Evolutionary conservation across 2,888 invertebrate species (phyloP).

Genomic region (Creontiades dilutus): DNA sequence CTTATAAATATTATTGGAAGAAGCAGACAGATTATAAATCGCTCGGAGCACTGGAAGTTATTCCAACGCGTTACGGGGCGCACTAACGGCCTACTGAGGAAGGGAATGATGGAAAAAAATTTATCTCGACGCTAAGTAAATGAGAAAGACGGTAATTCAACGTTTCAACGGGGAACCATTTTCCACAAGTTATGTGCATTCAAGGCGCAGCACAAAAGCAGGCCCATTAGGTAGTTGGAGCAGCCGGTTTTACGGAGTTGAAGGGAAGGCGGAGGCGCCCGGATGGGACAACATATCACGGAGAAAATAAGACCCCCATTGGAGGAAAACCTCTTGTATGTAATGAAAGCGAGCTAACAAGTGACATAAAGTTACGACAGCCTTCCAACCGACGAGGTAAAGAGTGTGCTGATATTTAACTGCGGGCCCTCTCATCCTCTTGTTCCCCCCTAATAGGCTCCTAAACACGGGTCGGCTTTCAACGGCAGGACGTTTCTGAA

Average conservation of each 20-base stretch:
- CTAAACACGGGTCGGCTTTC: conserved; percentile 24
- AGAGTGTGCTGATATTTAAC: conserved; percentile 25
- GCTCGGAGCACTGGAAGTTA: background rate
- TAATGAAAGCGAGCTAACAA: conserved; percentile 45
- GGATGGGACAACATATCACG: conserved; percentile 47
- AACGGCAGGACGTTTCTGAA: background rate
- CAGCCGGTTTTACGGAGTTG: conserved; percentile 35
- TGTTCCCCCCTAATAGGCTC: conserved; percentile 9
- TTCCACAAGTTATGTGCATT: conserved; percentile 45
- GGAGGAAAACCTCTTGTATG: conserved; percentile 55
- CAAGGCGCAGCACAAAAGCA: conserved; percentile 45
- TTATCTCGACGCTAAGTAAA: conserved; percentile 13
- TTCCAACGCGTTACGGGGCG: background rate
- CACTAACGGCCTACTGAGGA: background rate
- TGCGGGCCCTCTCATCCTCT: conserved; percentile 14
- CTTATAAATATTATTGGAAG: background rate
- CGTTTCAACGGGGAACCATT: conserved; percentile 23
- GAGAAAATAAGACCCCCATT: conserved; percentile 41
- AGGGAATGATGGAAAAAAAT: background rate
- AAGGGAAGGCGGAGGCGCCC: conserved; percentile 21
- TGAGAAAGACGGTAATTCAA: conserved; percentile 48
- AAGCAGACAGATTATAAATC: background rate
- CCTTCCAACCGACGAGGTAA: background rate
- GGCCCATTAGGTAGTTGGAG: conserved; percentile 51
- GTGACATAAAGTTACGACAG: conserved; percentile 47